Conservation (phyloP, 2,888 invertebrate genomes). For the Calliopum simillimum region DNA sequence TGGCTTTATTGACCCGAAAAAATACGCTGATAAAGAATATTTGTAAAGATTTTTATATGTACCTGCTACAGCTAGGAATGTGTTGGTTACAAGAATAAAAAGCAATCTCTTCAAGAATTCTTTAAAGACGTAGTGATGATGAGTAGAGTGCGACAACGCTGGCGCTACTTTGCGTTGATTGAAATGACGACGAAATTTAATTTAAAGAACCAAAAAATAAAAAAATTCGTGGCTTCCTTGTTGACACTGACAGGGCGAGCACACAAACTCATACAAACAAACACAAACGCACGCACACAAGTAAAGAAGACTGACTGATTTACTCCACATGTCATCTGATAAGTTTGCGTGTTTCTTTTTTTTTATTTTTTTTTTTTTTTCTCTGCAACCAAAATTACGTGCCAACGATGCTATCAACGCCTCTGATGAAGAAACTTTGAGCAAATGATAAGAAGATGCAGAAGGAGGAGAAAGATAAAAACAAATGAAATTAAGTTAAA, state of each 20-base stretch:
- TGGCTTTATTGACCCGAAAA: too few species aligned
- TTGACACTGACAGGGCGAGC: too few species aligned
- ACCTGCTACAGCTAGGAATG: too few species aligned
- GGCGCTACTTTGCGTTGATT: conserved; percentile 18
- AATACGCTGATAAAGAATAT: too few species aligned
- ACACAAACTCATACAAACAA: too few species aligned
- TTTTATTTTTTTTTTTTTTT: conserved; percentile 14
- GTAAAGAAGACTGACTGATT: neutral
- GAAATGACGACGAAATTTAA: conserved; percentile 33
- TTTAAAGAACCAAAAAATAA: conserved; percentile 22
- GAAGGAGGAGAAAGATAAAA: neutral
- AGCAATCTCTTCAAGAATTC: too few species aligned
- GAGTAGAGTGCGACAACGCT: neutral
- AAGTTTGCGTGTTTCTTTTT: neutral
- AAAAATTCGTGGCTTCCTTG: conserved; percentile 5
- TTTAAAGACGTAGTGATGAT: too few species aligned
- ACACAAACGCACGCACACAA: too few species aligned
- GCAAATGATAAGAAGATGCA: neutral
- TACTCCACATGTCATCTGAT: neutral
- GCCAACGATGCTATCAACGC: conserved; percentile 28
- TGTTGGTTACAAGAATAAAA: too few species aligned
- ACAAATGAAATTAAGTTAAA: too few species aligned
- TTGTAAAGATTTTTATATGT: too few species aligned
- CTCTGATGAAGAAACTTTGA: conserved; percentile 6
- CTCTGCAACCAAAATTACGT: conserved; percentile 22